Evolutionary conservation across 2,888 invertebrate genomes (phyloP), one percentile per base, ranked within the genome.

Genomic region (Heliconius sara): DNA sequence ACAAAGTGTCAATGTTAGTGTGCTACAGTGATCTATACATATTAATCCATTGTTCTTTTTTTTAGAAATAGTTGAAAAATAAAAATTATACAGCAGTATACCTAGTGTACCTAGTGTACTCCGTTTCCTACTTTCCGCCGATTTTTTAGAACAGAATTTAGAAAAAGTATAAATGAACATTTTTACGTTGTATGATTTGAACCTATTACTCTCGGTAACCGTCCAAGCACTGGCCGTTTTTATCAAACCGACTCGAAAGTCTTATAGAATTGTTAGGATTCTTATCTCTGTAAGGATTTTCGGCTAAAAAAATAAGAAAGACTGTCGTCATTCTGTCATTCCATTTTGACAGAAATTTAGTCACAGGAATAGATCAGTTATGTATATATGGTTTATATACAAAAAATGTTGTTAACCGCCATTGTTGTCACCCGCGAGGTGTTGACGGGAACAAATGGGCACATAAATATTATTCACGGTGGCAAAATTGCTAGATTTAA

Each of bases 351-450:
- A 89, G 88, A 89, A 92, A 93, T 91, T 92, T 93, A 89, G 92
- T 93, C 92, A 89, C 91, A 87, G 92, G 93, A 93, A 93, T 93
- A 93, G 92, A 91, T 88, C 86, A 86, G 88, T 89, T 89, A 87
- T 88, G 88, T 16, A 88, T 88, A 87, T 88, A 81, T 88, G 85
- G 83, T 87, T 30, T 86, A 85, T 83, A 79, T 75, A 85, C 71
- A 77, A 71, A 88, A 90, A 90, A 88, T 84, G 65, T 70, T 47
- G 10, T 67, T 30, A 82, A 34, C 43, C 84, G 81, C 85, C 85
- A 89, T 89, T 86, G 88, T 89, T 87, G 86, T 85, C 84, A 81
- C 82, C 82, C 85, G 76, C 68, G 78, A 76, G 80, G 85, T 86
- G 88, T 86, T 88, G 87, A 89, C 86, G 85, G 77, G 74, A 80